Conservation (phyloP, 2,888 invertebrate species). For the Nephrocerus scutellatus region DNA sequence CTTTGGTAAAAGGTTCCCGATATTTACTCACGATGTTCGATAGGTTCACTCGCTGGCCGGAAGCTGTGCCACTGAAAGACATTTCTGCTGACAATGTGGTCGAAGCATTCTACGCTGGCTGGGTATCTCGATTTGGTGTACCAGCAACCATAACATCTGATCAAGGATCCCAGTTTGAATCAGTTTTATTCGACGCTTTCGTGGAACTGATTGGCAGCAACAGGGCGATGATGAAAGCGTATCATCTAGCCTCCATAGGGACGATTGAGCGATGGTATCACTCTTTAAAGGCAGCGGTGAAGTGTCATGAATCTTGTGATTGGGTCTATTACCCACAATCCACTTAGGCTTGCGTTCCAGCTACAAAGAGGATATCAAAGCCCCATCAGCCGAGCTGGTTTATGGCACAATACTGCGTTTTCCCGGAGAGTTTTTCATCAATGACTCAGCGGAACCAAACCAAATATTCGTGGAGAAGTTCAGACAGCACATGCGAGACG, state of each 20-base stretch:
- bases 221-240: constrained; percentile 1
- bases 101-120: constrained; percentile 1
- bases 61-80: constrained; percentile 10
- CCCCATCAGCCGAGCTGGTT: constrained; percentile 10
- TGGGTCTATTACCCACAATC: constrained; percentile 36
- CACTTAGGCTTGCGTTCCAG: constrained; percentile 30
- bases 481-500: constrained; percentile 3
- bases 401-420: constrained; percentile 8
- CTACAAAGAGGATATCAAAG: constrained; percentile 26
- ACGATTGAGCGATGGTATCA: constrained; percentile 10
- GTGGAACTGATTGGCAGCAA: constrained; percentile 2
- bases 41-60: constrained; percentile 11
- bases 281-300: constrained; percentile 7
- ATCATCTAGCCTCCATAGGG: constrained; percentile 6
- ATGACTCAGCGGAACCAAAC: constrained; percentile 14
- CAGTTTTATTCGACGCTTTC: not conserved
- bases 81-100: constrained; percentile 7
- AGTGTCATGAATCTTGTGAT: constrained; percentile 6
- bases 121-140: constrained; percentile 22
- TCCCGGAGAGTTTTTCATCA: constrained; percentile 14
- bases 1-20: constrained; percentile 23
- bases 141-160: constrained; percentile 11
- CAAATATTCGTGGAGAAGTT: constrained; percentile 10
- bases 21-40: constrained; percentile 12
- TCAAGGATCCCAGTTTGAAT: constrained; percentile 7